These are phyloP conservation scores for Orthosia gothica DNA, from an alignment of 2,888 invertebrate species.

Conservation along the genomic window DNA sequence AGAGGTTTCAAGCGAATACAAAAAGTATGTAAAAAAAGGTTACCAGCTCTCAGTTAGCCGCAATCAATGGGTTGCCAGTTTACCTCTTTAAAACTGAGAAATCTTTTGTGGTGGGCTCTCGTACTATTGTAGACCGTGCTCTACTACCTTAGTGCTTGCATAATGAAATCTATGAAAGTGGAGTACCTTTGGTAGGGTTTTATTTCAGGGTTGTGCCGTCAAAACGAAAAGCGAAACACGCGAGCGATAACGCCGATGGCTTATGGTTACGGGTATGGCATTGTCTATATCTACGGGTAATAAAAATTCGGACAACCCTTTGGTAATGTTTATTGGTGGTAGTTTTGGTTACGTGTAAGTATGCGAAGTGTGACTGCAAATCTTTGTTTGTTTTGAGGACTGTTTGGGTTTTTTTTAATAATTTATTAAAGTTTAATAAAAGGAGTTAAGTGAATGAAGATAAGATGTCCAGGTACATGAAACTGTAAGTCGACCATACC, in stretches of 20 bases:
- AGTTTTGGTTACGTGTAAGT: conserved; percentile 29
- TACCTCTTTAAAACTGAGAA: too few relatives aligned
- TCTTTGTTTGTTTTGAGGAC: conserved; percentile 1
- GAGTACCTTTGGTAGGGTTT: conserved; percentile 49
- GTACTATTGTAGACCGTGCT: conserved; percentile 26
- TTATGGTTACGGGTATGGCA: conserved; percentile 54
- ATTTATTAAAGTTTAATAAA: background rate
- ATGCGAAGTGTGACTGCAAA: background rate
- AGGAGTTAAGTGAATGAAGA: too few relatives aligned
- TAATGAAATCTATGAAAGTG: conserved; percentile 56
- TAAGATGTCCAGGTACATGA: too few relatives aligned
- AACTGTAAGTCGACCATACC: too few relatives aligned
- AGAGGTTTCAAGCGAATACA: too few relatives aligned
- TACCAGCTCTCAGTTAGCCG: too few relatives aligned
- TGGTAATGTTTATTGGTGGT: conserved; percentile 50
- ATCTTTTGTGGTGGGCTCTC: too few relatives aligned
- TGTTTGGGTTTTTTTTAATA: background rate
- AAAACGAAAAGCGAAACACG: conserved; percentile 61
- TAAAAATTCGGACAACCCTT: conserved; percentile 63
- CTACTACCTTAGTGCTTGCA: conserved; percentile 15
- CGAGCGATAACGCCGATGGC: conserved; percentile 52
- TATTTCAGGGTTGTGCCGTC: conserved; percentile 45
- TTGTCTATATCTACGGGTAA: conserved; percentile 51
- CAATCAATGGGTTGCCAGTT: too few relatives aligned
- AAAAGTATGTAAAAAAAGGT: too few relatives aligned